Conservation (phyloP, 2,113 vertebrate species). For the Clarias macrocephalus region DNA sequence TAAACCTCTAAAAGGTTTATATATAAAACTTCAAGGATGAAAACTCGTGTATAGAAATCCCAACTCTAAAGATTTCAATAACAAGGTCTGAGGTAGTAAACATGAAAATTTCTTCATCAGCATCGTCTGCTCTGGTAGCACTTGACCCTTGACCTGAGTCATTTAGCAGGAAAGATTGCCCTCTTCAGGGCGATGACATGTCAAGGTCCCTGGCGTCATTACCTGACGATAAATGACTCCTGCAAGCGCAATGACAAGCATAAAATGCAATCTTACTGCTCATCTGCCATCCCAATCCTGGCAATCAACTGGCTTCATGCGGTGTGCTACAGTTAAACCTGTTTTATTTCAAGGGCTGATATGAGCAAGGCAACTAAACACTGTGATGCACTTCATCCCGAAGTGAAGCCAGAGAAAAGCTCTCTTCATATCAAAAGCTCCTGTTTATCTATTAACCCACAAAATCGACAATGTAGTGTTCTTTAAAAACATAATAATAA, state of each 20-base stretch:
- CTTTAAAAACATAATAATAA: not conserved
- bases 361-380: not conserved
- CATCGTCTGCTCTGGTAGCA: slow-evolving; percentile 12
- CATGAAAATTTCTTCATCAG: slow-evolving; percentile 22
- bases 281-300: slow-evolving; percentile 24
- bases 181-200: slow-evolving; percentile 14
- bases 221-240: slow-evolving; percentile 58
- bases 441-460: not conserved
- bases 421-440: slow-evolving; percentile 8
- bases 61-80: not conserved
- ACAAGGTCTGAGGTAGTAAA: slow-evolving; percentile 23
- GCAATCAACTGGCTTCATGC: slow-evolving; percentile 24
- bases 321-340: not conserved
- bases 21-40: not conserved
- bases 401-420: slow-evolving; percentile 9
- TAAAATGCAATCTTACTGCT: slow-evolving; percentile 56
- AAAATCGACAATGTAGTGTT: not conserved
- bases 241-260: slow-evolving; percentile 57
- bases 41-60: not conserved
- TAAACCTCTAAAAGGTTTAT: not conserved
- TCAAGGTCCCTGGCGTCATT: slow-evolving; percentile 38
- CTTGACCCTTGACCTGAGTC: slow-evolving; percentile 36
- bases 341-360: not conserved
- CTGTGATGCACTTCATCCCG: slow-evolving; percentile 8
- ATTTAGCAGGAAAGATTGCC: slow-evolving; percentile 52